phyloP scores from a whole-genome alignment of 1,140 invertebrate species.

The Hylaeus volcanicus region DNA sequence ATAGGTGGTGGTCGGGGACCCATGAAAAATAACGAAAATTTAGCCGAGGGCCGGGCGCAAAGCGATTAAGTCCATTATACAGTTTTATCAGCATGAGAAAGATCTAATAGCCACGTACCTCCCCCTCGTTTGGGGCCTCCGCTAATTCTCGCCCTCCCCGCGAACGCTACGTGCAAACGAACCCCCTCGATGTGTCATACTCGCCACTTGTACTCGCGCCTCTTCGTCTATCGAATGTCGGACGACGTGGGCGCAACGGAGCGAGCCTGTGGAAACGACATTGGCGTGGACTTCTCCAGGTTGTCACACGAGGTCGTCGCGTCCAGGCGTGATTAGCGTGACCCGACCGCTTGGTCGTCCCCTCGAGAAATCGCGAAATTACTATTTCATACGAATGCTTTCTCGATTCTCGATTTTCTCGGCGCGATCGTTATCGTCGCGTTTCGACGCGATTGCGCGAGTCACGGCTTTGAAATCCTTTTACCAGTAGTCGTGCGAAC shows the following conservation, averaged over 20 bases:
- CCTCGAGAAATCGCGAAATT: background rate
- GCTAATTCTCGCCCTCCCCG: conserved; percentile 58
- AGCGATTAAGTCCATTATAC: conserved; percentile 80
- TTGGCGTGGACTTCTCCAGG: background rate
- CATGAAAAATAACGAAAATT: conserved; percentile 81
- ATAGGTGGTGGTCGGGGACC: conserved; percentile 69
- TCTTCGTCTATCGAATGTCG: conserved; percentile 40
- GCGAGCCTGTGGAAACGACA: background rate
- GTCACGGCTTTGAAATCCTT: background rate
- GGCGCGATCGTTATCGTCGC: background rate
- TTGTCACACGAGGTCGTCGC: background rate
- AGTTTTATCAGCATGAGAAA: conserved; percentile 81
- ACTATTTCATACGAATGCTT: background rate
- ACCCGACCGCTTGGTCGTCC: background rate
- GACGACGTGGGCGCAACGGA: no score
- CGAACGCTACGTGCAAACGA: conserved; percentile 21
- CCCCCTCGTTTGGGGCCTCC: conserved; percentile 30
- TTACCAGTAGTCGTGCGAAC: background rate
- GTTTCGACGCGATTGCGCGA: background rate
- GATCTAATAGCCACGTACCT: conserved; percentile 74
- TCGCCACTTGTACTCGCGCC: conserved; percentile 60
- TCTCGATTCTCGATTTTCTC: no score
- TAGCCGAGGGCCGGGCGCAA: conserved; percentile 71
- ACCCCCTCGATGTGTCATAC: conserved; percentile 77
- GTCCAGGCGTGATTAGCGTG: background rate